Evolutionary conservation across 1,140 invertebrate genomes (phyloP), one percentile per base, ranked within the genome.

Genomic region (Sitobion miscanthi): DNA sequence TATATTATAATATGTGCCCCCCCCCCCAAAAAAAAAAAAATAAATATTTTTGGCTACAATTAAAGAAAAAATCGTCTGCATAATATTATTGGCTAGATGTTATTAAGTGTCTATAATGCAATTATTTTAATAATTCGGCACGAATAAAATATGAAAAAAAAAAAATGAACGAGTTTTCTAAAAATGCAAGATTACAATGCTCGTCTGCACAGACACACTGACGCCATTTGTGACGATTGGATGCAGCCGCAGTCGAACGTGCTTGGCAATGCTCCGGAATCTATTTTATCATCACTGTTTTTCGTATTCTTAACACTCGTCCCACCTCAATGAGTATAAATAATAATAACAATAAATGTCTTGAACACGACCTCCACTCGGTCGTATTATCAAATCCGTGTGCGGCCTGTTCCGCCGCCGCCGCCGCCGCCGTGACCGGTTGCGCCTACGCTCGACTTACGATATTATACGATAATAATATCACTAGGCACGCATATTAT

Each of bases 281-380:
- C n/a, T 77, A 77, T n/a, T 77, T n/a, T 77, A 77, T 77, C 14
- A 77, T n/a, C 62, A n/a, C n/a, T 77, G n/a, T 77, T 77, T 77
- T 69, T 69, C n/a, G 11, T n/a, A 35, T 77, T n/a, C n/a, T n/a
- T 77, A 77, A 14, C 62, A n/a, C 62, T 14, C 8, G 5, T 8
- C n/a, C 14, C 30, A 69, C 30, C 4, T 17, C 14, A 14, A 9
- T 14, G 62, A 77, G 14, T n/a, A 77, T 77, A 77, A 86, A 86
- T 47, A 86, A 47, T 47, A 86, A 85, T 85, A 85, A 85, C 23
- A 42, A 85, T 86, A 86, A 45, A 42, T 42, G 42, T 85, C 38
- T 42, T 30, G 9, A 47, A 47, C 45, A 47, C 42, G 25, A 9
- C 45, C 23, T 42, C 6, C 14, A 2, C 14, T 77, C 62, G 62